A percentile compares a stretch with the other conserved stretches of the same genome.
phyloP scores from a whole-genome alignment of 2,113 vertebrate species.

The Varanus komodoensis region DNA sequence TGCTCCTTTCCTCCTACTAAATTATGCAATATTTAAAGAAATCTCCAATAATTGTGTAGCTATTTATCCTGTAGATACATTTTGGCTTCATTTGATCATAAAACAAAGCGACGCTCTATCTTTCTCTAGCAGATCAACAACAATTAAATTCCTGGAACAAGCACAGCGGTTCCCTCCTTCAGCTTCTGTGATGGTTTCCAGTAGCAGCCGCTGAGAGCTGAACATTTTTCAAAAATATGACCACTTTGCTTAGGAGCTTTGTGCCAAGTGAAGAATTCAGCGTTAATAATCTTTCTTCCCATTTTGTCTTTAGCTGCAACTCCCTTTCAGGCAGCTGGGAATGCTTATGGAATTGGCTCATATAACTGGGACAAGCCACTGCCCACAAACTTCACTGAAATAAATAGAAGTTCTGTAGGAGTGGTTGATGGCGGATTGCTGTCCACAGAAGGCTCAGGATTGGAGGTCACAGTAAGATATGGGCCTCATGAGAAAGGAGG shows the following conservation, averaged over 20 bases:
- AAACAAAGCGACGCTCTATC: not conserved
- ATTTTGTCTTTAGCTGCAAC: not conserved
- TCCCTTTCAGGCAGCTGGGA: not conserved
- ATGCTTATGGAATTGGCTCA: slow-evolving; percentile 6
- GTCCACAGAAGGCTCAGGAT: not conserved
- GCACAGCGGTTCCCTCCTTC: not conserved
- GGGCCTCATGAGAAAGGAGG: not conserved
- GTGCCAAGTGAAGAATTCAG: not conserved
- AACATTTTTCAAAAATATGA: slow-evolving; percentile 18
- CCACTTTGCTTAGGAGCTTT: not conserved
- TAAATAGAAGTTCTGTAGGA: not conserved
- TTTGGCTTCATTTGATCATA: not conserved
- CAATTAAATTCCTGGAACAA: slow-evolving; percentile 2
- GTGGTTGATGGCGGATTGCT: not conserved
- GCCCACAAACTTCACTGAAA: not conserved
- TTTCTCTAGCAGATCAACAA: not conserved
- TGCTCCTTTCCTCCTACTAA: not conserved
- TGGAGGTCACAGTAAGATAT: not conserved
- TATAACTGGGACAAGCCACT: not conserved
- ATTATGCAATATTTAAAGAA: not conserved
- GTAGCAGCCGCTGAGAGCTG: not conserved
- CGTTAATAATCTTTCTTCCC: not conserved
- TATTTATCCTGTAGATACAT: not conserved
- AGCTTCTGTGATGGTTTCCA: not conserved
- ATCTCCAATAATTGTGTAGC: not conserved